phyloP scores from a whole-genome alignment of 1,140 invertebrate genomes.

The Euura lappo region DNA sequence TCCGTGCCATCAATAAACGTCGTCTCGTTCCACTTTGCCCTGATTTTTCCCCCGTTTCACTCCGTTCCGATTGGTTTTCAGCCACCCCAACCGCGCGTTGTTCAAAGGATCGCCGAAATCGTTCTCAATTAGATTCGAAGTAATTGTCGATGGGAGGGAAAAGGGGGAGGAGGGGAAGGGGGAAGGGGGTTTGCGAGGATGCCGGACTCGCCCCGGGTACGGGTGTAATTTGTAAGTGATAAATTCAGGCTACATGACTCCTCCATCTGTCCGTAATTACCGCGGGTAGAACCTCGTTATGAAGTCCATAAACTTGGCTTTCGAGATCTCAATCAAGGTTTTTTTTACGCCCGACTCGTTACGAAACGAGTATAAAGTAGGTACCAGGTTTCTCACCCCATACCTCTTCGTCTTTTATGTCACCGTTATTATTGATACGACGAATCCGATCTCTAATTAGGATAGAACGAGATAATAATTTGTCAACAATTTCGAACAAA shows the following conservation, averaged over 20 bases:
- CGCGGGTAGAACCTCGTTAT: slow-evolving; percentile 10
- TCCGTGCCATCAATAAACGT: background rate
- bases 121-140: background rate
- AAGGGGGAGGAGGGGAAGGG: background rate
- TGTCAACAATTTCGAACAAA: no score
- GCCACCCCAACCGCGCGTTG: no score
- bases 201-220: no score
- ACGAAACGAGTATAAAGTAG: background rate
- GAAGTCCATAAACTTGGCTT: background rate
- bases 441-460: no score
- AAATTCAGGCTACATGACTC: slow-evolving; percentile 10
- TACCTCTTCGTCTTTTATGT: no score
- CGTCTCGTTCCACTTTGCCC: background rate
- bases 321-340: slow-evolving; percentile 19
- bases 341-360: background rate
- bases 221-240: background rate
- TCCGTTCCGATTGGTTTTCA: background rate
- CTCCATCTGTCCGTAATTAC: slow-evolving; percentile 20
- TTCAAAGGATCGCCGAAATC: no score
- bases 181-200: background rate
- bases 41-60: background rate
- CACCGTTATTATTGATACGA: no score
- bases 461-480: no score
- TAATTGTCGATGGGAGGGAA: background rate
- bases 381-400: no score